A percentile compares a stretch with the other conserved stretches of the same genome.
These are phyloP conservation scores for Trachelus tabidus DNA, from an alignment of 2,888 invertebrate species.

Conservation along the genomic window DNA sequence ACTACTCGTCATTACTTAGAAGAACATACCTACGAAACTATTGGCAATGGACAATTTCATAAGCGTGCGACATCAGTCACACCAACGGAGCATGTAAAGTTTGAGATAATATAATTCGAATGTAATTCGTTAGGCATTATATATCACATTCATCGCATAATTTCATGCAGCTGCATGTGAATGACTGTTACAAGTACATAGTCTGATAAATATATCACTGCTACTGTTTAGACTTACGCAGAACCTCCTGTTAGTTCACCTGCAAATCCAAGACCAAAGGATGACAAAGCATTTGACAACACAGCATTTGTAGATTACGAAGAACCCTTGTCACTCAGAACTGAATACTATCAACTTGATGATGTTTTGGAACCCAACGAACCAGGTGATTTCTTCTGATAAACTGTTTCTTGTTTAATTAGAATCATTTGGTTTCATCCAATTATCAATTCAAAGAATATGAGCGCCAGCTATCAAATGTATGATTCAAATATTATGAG, in stretches of 20 bases:
- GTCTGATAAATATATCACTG: constrained; percentile 17
- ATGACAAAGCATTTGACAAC: constrained; percentile 73
- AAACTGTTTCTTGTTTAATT: neutral
- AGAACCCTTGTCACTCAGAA: constrained; percentile 79
- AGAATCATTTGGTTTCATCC: neutral
- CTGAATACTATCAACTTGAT: constrained; percentile 77
- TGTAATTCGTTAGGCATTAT: neutral
- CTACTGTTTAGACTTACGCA: constrained; percentile 54
- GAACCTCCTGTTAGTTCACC: constrained; percentile 57
- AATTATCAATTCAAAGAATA: neutral
- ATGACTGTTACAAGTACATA: constrained; percentile 5
- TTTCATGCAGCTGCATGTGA: constrained; percentile 5
- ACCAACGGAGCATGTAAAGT: constrained; percentile 66
- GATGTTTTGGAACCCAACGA: constrained; percentile 65
- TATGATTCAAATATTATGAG: neutral
- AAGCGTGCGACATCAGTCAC: constrained; percentile 50
- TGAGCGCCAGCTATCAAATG: neutral
- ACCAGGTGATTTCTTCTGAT: constrained; percentile 39
- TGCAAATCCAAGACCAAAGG: constrained; percentile 49
- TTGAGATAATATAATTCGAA: constrained; percentile 48
- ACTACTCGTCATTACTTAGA: constrained; percentile 78
- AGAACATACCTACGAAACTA: constrained; percentile 62
- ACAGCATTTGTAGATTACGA: constrained; percentile 85
- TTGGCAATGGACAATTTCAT: constrained; percentile 49
- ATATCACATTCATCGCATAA: neutral